Evolutionary conservation across 1,140 invertebrate species (phyloP), one percentile per base, ranked within the genome.

Genomic region (Micrasema minimum): DNA sequence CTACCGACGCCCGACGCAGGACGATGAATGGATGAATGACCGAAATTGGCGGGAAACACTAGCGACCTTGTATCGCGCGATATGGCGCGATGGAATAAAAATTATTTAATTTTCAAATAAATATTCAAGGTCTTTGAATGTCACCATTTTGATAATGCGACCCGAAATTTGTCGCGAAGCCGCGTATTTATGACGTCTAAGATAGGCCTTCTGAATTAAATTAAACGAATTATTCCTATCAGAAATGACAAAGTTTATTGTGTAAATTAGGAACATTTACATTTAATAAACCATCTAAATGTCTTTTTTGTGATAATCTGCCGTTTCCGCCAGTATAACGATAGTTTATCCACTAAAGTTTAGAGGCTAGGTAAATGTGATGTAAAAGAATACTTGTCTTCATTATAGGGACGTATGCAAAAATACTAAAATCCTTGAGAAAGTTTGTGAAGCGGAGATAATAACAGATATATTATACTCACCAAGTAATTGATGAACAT

Each of bases 101-200:
- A 31, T 59, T 59, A 59, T 59, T 59, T 59, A 59, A 59, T 59
- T 59, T 59, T 59, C 55, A 59, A 59, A 59, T 59, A 59, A 59
- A 43, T 59, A 59, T 59, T 59, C 55, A 59, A 59, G 55, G 55
- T 41, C 55, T 16, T 35, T 35, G 37, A 59, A 22, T 59, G 55
- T 59, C 55, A 16, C 55, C 55, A 59, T 59, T 59, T 38, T 59
- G 55, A 59, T 59, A 59, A 43, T 41, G 37, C 37, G 55, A 59
- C 9, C 55, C 7, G 55, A 59, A 59, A 59, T 59, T 22, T 59
- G 55, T 59, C 55, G 55, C 55, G 55, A 59, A 59, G 14, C 55
- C 12, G 37, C 22, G 55, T 59, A 59, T 59, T 59, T 22, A 59
- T 59, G 55, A 59, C 55, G 55, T 20, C 35, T 22, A 16, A 14